Conservation (phyloP, 1,140 invertebrate species). For the Musca domestica region DNA sequence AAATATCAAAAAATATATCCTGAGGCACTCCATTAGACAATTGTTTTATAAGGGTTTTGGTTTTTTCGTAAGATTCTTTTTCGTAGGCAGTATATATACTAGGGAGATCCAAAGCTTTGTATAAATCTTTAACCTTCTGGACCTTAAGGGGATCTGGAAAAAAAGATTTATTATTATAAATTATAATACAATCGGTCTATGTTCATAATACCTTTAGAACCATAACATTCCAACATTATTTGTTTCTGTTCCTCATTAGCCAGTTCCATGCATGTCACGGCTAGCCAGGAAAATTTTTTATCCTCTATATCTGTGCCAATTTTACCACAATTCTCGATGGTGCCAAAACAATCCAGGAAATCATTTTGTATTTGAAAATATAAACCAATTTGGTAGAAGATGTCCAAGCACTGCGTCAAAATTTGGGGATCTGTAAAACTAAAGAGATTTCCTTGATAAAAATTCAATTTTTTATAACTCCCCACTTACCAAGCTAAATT, state of each 20-base stretch:
- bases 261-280: neutral
- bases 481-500: constrained; percentile 71
- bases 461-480: neutral
- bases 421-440: constrained; percentile 72
- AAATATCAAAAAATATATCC: constrained; percentile 73
- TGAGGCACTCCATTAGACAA: constrained; percentile 75
- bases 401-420: constrained; percentile 76
- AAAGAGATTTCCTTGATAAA: neutral
- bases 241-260: neutral
- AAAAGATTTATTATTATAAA: constrained; percentile 60
- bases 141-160: constrained; percentile 65
- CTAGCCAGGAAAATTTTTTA: constrained; percentile 11
- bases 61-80: neutral
- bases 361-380: constrained; percentile 70
- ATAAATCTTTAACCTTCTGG: constrained; percentile 70
- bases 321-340: neutral
- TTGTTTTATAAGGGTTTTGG: constrained; percentile 74
- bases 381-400: constrained; percentile 87
- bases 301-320: constrained; percentile 6
- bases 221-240: constrained; percentile 9
- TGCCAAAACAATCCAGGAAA: constrained; percentile 6
- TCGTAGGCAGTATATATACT: neutral
- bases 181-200: neutral
- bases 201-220: constrained; percentile 62
- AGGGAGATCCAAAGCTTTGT: neutral